These are phyloP conservation scores for Gerosis bhagava DNA, from an alignment of 2,888 invertebrate species.

Conservation along the genomic window DNA sequence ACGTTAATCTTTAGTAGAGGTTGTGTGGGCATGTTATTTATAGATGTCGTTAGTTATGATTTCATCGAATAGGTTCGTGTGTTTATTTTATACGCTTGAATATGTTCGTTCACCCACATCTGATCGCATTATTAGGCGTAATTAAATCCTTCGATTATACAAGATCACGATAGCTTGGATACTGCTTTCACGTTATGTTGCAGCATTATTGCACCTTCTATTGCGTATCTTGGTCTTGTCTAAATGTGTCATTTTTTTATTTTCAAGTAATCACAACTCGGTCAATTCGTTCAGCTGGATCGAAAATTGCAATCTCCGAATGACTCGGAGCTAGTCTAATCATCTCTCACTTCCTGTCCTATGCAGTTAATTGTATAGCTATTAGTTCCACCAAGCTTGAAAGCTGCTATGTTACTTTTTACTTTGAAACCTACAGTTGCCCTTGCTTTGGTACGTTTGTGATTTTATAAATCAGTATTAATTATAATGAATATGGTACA, in stretches of 20 bases:
- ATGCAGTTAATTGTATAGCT: slow-evolving; percentile 61
- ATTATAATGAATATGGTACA: no score
- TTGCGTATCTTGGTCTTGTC: not conserved
- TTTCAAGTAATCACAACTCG: not conserved
- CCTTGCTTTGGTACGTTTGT: no score
- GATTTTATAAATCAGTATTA: no score
- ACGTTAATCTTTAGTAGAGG: slow-evolving; percentile 51
- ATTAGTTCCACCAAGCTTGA: slow-evolving; percentile 71
- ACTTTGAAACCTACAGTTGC: slow-evolving; percentile 44
- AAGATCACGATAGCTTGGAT: slow-evolving; percentile 2
- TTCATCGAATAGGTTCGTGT: slow-evolving; percentile 52
- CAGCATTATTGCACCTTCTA: not conserved
- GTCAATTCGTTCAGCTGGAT: slow-evolving; percentile 48
- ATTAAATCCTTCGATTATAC: slow-evolving; percentile 2
- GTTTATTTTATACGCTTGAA: slow-evolving; percentile 1
- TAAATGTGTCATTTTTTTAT: not conserved
- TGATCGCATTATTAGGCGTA: not conserved
- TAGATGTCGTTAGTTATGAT: slow-evolving; percentile 67
- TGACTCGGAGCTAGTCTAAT: slow-evolving; percentile 65
- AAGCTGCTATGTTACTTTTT: slow-evolving; percentile 52
- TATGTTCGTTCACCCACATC: slow-evolving; percentile 2
- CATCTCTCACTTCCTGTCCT: slow-evolving; percentile 67
- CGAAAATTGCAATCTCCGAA: slow-evolving; percentile 45
- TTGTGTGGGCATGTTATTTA: slow-evolving; percentile 67
- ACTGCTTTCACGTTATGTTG: no score